These are phyloP conservation scores for Macrobrachium rosenbergii DNA, from an alignment of 1,140 invertebrate species.

Conservation along the genomic window DNA sequence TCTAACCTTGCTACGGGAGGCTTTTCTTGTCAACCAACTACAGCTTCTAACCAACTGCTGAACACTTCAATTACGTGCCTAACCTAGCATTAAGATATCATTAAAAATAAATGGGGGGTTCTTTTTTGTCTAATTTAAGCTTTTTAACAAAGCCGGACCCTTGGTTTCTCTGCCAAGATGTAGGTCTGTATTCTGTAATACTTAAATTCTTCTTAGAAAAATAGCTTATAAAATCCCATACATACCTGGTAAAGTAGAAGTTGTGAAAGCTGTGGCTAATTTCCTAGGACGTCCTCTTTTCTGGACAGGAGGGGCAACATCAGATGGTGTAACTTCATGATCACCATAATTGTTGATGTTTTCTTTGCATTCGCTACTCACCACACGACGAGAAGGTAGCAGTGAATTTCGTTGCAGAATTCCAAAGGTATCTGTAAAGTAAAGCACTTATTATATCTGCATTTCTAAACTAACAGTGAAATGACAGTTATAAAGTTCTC, in stretches of 20 bases:
- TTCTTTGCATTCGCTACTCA: slow-evolving; percentile 33
- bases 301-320: slow-evolving; percentile 31
- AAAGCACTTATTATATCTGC: neutral
- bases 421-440: slow-evolving; percentile 24
- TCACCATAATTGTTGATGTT: slow-evolving; percentile 34
- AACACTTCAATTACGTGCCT: too few relatives aligned
- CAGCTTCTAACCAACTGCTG: too few relatives aligned
- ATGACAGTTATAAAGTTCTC: neutral
- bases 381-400: slow-evolving; percentile 22
- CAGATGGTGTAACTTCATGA: slow-evolving; percentile 48
- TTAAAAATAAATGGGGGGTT: too few relatives aligned
- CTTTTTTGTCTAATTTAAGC: too few relatives aligned
- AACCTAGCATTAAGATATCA: too few relatives aligned
- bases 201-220: neutral
- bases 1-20: too few relatives aligned
- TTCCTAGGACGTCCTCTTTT: slow-evolving; percentile 52
- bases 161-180: neutral
- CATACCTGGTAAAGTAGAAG: slow-evolving; percentile 46
- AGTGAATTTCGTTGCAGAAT: slow-evolving; percentile 33
- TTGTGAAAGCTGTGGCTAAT: slow-evolving; percentile 39
- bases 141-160: neutral
- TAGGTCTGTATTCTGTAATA: neutral
- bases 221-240: neutral
- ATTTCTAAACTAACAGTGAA: neutral
- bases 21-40: too few relatives aligned